These are phyloP conservation scores for Coenobita brevimanus DNA, from an alignment of 1,140 invertebrate species.

Conservation along the genomic window DNA sequence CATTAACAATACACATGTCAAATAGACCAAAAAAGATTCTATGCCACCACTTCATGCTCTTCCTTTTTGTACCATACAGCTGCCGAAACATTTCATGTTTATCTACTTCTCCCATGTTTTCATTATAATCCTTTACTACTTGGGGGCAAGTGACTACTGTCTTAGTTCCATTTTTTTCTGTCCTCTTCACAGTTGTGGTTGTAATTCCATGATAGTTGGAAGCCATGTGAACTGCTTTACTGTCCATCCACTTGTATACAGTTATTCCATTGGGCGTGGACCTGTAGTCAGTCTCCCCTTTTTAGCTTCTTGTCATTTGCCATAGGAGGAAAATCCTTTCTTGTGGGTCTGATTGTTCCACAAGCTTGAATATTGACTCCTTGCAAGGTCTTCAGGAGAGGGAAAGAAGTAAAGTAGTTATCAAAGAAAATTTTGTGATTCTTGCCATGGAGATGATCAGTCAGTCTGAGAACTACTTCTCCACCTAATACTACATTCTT, in stretches of 20 bases:
- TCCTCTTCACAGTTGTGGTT: constrained; percentile 51
- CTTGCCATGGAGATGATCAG: constrained; percentile 69
- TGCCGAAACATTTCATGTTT: constrained; percentile 72
- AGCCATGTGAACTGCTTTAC: constrained; percentile 50
- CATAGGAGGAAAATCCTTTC: constrained; percentile 65
- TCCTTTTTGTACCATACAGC: constrained; percentile 72
- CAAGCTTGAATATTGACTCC: constrained; percentile 71
- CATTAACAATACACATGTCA: constrained; percentile 71
- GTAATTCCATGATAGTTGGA: constrained; percentile 56
- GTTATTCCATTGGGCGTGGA: constrained; percentile 49
- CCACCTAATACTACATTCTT: constrained; percentile 71
- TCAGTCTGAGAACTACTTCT: constrained; percentile 72
- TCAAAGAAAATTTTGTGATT: constrained; percentile 73
- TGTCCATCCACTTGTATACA: constrained; percentile 53
- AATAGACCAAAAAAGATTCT: constrained; percentile 72
- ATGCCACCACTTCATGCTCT: constrained; percentile 73
- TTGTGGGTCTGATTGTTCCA: constrained; percentile 71
- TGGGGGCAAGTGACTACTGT: constrained; percentile 69
- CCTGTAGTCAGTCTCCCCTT: constrained; percentile 67
- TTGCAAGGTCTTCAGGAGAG: constrained; percentile 72
- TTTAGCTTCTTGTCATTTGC: constrained; percentile 62
- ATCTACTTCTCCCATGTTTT: constrained; percentile 73
- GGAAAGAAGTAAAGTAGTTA: constrained; percentile 73
- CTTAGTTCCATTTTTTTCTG: constrained; percentile 66
- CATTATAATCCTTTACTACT: constrained; percentile 72